Evolutionary conservation across 2,797 vertebrate species (phyloP), one percentile per base, ranked within the genome.

Genomic region (Presbytis comata): DNA sequence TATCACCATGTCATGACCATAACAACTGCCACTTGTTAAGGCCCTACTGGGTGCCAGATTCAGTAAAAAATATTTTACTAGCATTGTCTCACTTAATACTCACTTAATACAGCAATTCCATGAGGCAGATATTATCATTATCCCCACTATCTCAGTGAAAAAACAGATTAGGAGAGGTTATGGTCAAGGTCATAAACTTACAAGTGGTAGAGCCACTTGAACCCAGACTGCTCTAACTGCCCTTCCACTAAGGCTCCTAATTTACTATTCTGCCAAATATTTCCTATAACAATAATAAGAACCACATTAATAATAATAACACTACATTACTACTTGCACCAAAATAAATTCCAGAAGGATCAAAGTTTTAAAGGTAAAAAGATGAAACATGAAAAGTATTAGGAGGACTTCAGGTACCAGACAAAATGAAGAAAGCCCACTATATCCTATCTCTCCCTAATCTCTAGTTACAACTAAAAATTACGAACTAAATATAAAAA

Each of bases 41-140:
- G 46, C 82, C 53, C 82, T 95, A 79, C 67, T 72, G 72, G 8
- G 22, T 93, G 70, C 41, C 81, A 94, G 83, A 70, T 72, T 92
- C 87, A 14, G 5, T 72, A 33, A 53, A 93, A 94, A 96, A 61
- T 93, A 85, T 75, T 94, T 94, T 94, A 84, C 55, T 79, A 78
- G 78, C 64, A 91, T 95, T 82, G 95, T 91, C 92, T 97, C 90
- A 50, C 83, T 88, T 94, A 93, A 81, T 33, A 70, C 8, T 41
- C 80, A 90, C 22, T 74, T 78, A 80, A 55, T 14, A 81, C 36
- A 97, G 84, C 61, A 86, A 90, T 55, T 41, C 79, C 41, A 19
- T 1, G 28, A 75, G 26, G 17, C 64, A 83, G 46, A 95, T 70
- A 8, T 46, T 95, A 61, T 85, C 84, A 75, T 88, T 87, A 93